Conservation (phyloP, 2,888 invertebrate species). For the Auanema sp. region DNA sequence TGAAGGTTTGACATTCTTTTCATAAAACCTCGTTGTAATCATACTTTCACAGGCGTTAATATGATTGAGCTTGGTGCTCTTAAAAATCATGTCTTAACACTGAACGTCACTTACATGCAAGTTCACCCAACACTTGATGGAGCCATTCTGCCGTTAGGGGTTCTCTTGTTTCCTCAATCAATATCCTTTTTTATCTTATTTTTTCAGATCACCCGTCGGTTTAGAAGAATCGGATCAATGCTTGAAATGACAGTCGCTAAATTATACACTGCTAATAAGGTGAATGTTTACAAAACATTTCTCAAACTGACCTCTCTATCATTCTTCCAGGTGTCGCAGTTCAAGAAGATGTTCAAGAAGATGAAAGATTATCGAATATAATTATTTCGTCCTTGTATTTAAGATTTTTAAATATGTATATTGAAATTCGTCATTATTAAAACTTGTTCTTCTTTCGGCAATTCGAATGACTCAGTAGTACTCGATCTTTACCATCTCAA, state of each 20-base stretch:
- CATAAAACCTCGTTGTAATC: not conserved
- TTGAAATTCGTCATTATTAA: no score
- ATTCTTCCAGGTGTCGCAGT: conserved; percentile 52
- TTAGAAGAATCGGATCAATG: conserved; percentile 55
- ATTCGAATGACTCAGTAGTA: no score
- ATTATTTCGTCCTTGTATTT: not conserved
- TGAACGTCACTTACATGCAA: conserved; percentile 64
- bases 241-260: conserved; percentile 64
- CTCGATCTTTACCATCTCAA: no score
- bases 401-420: not conserved
- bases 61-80: conserved; percentile 62
- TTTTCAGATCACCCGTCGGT: conserved; percentile 57
- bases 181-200: conserved; percentile 5
- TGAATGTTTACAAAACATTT: conserved; percentile 8
- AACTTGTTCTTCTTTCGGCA: no score
- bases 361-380: conserved; percentile 49
- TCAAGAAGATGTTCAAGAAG: conserved; percentile 64
- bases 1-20: conserved; percentile 40
- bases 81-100: conserved; percentile 58
- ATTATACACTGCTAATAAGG: conserved; percentile 53
- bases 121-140: conserved; percentile 62
- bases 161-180: conserved; percentile 22
- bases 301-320: not conserved
- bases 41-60: conserved; percentile 46
- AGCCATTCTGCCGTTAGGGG: conserved; percentile 58